These are phyloP conservation scores for Danaus plexippus DNA, from an alignment of 1,140 invertebrate species.

Conservation along the genomic window DNA sequence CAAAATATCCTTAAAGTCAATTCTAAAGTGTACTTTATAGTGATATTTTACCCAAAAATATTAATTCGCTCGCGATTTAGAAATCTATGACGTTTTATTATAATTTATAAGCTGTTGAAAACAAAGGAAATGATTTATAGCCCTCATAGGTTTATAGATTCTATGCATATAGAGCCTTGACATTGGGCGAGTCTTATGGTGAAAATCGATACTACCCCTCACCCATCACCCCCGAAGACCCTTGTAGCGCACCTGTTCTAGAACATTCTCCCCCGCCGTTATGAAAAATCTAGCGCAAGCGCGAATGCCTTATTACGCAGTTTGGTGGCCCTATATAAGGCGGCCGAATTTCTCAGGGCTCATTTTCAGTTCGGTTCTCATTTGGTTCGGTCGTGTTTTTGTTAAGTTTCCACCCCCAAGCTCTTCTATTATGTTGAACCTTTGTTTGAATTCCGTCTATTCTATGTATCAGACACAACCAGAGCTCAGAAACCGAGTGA, in stretches of 20 bases:
- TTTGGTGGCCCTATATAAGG: not conserved
- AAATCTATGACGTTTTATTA: no score
- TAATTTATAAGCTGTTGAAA: no score
- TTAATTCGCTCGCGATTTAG: no score
- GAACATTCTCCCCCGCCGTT: constrained; percentile 6
- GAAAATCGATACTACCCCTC: constrained; percentile 13
- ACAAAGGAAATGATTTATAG: no score
- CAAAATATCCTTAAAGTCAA: no score
- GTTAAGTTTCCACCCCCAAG: constrained; percentile 3
- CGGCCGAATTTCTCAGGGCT: constrained; percentile 7
- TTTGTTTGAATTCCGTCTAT: constrained; percentile 8
- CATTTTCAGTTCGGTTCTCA: constrained; percentile 24
- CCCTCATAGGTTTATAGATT: no score
- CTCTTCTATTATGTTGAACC: constrained; percentile 6
- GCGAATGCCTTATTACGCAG: constrained; percentile 5
- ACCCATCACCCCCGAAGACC: constrained; percentile 5
- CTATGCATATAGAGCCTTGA: constrained; percentile 6
- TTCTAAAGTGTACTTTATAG: no score
- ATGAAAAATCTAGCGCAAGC: constrained; percentile 16
- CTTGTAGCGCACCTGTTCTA: constrained; percentile 8
- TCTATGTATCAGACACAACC: constrained; percentile 83
- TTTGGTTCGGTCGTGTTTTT: constrained; percentile 19
- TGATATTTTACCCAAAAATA: no score
- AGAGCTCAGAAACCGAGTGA: constrained; percentile 87
- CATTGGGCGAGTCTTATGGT: constrained; percentile 14